A percentile compares a stretch with the other conserved stretches of the same genome.
Conservation (phyloP, 2,113 vertebrate genomes). For the Dissostichus mawsoni region DNA sequence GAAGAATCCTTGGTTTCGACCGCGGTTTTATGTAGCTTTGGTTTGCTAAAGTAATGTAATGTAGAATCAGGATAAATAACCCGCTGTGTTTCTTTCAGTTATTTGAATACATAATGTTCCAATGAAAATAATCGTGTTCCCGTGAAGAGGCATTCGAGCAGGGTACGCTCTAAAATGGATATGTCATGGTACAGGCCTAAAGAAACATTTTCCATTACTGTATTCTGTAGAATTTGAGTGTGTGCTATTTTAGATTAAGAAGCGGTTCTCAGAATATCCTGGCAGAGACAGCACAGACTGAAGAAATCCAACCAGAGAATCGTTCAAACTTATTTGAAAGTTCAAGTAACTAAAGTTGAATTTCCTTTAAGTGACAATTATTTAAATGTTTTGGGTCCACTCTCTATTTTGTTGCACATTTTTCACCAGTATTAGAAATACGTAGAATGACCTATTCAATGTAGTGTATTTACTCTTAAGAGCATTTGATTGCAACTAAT, state of each 20-base stretch:
- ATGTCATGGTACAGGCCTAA: neutral
- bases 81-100: neutral
- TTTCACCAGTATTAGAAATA: too few relatives aligned
- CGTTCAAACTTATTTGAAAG: too few relatives aligned
- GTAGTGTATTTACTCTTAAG: too few relatives aligned
- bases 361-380: too few relatives aligned
- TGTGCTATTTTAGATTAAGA: neutral
- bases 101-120: neutral
- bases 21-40: constrained; percentile 1
- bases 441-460: too few relatives aligned
- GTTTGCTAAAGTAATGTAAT: constrained; percentile 5
- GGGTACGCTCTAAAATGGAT: neutral
- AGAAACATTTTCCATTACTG: constrained; percentile 9
- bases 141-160: neutral
- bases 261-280: neutral
- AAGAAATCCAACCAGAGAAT: too few relatives aligned
- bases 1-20: neutral
- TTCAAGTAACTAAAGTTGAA: too few relatives aligned
- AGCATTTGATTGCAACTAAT: too few relatives aligned
- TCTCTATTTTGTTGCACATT: too few relatives aligned
- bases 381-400: too few relatives aligned
- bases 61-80: constrained; percentile 5
- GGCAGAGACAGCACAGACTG: neutral
- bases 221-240: neutral
- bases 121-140: constrained; percentile 12